Percentiles rank a stretch among this genome's conserved stretches.
These are phyloP conservation scores for Anthophora plumipes DNA, from an alignment of 2,888 invertebrate genomes.

Conservation along the genomic window DNA sequence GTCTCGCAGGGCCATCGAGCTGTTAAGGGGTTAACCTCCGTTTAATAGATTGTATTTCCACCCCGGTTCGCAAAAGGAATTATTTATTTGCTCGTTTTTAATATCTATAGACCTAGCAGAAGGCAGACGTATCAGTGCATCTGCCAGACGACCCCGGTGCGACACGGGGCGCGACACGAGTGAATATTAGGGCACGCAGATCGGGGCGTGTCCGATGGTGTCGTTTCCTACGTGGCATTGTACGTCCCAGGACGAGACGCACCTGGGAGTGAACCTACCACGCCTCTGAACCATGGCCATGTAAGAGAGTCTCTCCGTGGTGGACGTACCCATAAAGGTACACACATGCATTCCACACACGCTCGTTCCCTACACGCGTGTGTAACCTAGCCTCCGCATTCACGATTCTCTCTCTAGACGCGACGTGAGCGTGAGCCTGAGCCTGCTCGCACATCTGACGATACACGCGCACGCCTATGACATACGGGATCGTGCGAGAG, in stretches of 20 bases:
- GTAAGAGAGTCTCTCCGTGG: constrained; percentile 74
- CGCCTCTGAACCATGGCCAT: constrained; percentile 78
- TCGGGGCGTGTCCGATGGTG: constrained; percentile 82
- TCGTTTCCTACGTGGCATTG: constrained; percentile 82
- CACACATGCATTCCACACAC: constrained; percentile 12
- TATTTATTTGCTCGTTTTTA: constrained; percentile 49
- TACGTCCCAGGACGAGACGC: constrained; percentile 76
- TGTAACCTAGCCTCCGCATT: background rate
- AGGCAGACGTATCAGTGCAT: constrained; percentile 68
- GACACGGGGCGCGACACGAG: constrained; percentile 67
- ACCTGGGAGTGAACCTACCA: constrained; percentile 83
- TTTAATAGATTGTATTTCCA: background rate
- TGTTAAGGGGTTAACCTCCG: background rate
- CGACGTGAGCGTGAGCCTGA: constrained; percentile 37
- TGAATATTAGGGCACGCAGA: constrained; percentile 82
- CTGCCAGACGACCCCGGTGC: constrained; percentile 73
- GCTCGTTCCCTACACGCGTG: constrained; percentile 21
- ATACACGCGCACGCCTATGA: constrained; percentile 49
- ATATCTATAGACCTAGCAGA: background rate
- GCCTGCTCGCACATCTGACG: constrained; percentile 41
- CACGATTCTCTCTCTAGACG: constrained; percentile 34
- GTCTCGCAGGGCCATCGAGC: too few relatives aligned
- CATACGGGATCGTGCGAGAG: constrained; percentile 65
- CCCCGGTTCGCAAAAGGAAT: background rate
- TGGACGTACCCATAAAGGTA: constrained; percentile 63